Evolutionary conservation across 2,888 invertebrate genomes (phyloP).

Genomic region (Tetheella fluctuosa): DNA sequence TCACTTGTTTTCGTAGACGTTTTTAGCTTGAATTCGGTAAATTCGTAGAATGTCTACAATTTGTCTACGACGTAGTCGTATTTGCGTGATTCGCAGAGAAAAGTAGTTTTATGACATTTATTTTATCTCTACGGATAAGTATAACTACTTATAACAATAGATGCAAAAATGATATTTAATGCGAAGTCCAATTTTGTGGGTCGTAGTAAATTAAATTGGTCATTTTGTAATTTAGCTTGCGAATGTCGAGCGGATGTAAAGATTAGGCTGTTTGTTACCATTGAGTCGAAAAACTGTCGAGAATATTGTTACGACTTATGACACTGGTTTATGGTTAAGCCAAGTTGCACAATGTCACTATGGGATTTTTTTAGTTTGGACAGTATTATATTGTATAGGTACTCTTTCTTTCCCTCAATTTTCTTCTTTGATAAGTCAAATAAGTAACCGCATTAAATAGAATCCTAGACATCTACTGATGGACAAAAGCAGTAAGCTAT

Average conservation of each 20-base stretch:
- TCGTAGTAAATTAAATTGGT: slow-evolving; percentile 26
- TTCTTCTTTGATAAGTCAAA: too few species aligned
- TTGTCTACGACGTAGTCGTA: not conserved
- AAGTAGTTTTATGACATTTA: too few species aligned
- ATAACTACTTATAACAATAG: not conserved
- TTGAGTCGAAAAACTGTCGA: slow-evolving; percentile 3
- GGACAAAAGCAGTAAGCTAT: too few species aligned
- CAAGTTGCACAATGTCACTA: slow-evolving; percentile 8
- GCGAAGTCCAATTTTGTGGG: not conserved
- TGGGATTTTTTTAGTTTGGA: not conserved
- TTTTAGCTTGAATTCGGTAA: not conserved
- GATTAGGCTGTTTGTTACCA: slow-evolving; percentile 26
- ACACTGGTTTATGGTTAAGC: slow-evolving; percentile 25
- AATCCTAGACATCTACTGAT: too few species aligned
- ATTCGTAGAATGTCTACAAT: not conserved
- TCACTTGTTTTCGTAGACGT: not conserved
- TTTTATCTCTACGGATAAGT: too few species aligned
- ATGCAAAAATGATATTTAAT: not conserved
- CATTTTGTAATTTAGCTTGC: slow-evolving; percentile 46
- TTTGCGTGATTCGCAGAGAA: too few species aligned
- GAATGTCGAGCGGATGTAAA: slow-evolving; percentile 43
- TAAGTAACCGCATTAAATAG: too few species aligned
- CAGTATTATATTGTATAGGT: not conserved
- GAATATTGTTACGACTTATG: slow-evolving; percentile 4
- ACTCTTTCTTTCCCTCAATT: too few species aligned